A percentile compares a stretch with the other conserved stretches of the same genome.
phyloP scores from a whole-genome alignment of 2,888 invertebrate species.

The Sclerodermus sp. region DNA sequence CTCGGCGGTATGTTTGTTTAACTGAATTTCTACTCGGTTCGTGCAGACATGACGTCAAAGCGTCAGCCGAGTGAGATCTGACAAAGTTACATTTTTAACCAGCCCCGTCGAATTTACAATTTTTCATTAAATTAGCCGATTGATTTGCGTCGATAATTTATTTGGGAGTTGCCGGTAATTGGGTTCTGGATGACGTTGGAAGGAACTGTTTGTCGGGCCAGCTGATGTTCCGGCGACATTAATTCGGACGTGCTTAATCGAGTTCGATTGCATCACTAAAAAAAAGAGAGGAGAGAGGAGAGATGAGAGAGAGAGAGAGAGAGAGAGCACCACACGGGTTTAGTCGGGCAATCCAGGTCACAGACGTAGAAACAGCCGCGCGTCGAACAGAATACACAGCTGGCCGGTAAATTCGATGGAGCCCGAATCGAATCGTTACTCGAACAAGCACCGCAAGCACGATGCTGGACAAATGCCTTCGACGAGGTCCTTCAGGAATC shows the following conservation, averaged over 20 bases:
- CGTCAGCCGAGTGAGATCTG: too few relatives aligned
- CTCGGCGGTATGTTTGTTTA: too few relatives aligned
- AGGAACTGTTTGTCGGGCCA: constrained; percentile 8
- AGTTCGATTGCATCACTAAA: constrained; percentile 24
- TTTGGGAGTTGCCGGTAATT: too few relatives aligned
- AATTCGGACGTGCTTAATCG: constrained; percentile 31
- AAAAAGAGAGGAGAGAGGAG: too few relatives aligned
- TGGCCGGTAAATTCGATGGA: constrained; percentile 27
- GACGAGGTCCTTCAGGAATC: constrained; percentile 51
- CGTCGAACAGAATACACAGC: constrained; percentile 28
- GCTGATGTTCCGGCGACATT: constrained; percentile 17
- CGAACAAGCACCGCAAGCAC: constrained; percentile 45
- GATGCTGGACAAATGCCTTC: constrained; percentile 49
- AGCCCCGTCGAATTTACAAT: too few relatives aligned
- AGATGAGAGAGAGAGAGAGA: constrained; percentile 17
- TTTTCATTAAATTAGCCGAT: too few relatives aligned
- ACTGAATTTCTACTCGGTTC: too few relatives aligned
- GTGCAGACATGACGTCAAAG: too few relatives aligned
- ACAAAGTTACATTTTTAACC: too few relatives aligned
- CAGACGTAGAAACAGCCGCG: constrained; percentile 32
- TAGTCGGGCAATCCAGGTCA: constrained; percentile 31
- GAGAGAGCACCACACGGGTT: constrained; percentile 13
- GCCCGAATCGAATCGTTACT: constrained; percentile 45
- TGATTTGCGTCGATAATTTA: too few relatives aligned
- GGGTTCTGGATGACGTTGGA: too few relatives aligned